These are phyloP conservation scores for Bugulina stolonifera DNA, from an alignment of 2,888 invertebrate species.

Conservation along the genomic window DNA sequence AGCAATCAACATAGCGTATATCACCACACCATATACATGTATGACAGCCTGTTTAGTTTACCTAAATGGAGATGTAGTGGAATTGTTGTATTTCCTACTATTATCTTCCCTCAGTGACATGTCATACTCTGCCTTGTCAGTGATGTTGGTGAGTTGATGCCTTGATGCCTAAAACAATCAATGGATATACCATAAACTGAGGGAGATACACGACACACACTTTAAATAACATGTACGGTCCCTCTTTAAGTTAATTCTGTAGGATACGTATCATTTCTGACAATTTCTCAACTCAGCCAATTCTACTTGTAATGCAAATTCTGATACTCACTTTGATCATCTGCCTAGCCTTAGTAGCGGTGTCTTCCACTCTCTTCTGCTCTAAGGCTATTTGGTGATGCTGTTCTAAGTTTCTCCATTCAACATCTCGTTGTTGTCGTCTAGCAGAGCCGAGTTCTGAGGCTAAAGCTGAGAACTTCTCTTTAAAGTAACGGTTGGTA, in stretches of 20 bases:
- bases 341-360: not conserved
- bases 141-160: not conserved
- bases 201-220: no score
- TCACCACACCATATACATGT: no score
- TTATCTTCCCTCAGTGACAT: not conserved
- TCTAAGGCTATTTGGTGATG: not conserved
- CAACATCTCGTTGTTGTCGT: not conserved
- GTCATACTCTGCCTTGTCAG: conserved; percentile 19
- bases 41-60: no score
- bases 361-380: conserved; percentile 1
- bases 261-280: no score
- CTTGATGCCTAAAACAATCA: not conserved
- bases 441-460: not conserved
- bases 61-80: not conserved
- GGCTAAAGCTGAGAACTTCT: conserved; percentile 1
- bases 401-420: not conserved
- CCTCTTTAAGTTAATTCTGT: no score
- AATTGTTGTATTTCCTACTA: not conserved
- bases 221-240: no score
- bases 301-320: no score
- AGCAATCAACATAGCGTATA: no score
- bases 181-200: no score
- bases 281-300: no score
- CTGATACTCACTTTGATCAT: conserved; percentile 6
- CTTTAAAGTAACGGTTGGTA: conserved; percentile 20